These are phyloP conservation scores for Vireo altiloquus DNA, from an alignment of 2,113 vertebrate species.

Conservation along the genomic window DNA sequence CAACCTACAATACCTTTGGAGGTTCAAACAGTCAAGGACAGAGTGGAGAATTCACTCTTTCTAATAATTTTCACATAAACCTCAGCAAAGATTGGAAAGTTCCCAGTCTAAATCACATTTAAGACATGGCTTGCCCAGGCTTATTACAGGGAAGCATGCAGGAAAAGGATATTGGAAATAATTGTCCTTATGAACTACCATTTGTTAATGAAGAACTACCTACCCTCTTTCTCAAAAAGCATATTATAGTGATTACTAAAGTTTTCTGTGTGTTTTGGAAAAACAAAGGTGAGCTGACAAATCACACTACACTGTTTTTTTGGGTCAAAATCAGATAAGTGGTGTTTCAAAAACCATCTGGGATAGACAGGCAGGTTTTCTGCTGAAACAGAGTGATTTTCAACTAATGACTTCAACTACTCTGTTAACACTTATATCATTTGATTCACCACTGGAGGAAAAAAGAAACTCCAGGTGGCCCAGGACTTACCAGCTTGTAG, in stretches of 20 bases:
- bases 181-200: background rate
- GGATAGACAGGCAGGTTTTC: background rate
- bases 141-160: background rate
- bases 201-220: background rate
- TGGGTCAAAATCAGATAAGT: background rate
- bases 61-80: background rate
- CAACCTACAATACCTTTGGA: background rate
- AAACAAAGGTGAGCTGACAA: background rate
- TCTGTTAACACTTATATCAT: background rate
- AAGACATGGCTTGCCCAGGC: background rate
- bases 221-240: background rate
- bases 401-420: background rate
- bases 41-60: background rate
- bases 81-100: background rate
- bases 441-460: background rate
- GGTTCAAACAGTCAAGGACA: background rate
- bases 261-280: background rate
- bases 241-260: background rate
- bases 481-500: conserved; percentile 88
- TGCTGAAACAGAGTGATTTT: background rate
- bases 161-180: background rate
- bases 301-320: background rate
- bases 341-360: background rate
- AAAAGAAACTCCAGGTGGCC: background rate
- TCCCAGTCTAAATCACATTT: background rate